These are phyloP conservation scores for Paelopatides confundens DNA, from an alignment of 53 echinoderm and acorn worm genomes.

Conservation along the genomic window DNA sequence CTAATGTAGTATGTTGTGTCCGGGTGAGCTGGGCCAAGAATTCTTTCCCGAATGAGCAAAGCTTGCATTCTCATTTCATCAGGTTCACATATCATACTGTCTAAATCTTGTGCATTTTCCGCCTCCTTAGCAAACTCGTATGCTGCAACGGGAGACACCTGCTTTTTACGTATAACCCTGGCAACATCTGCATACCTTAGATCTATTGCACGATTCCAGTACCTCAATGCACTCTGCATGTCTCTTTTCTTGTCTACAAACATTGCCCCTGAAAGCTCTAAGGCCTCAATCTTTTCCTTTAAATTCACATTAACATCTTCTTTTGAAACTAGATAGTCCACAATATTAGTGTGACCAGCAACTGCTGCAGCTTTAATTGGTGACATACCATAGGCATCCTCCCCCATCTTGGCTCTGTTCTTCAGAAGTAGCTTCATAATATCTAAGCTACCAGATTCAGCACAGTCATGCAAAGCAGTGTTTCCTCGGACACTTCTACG, in stretches of 20 bases:
- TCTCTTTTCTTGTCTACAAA: slow-evolving; percentile 97
- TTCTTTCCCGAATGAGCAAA: slow-evolving; percentile 91
- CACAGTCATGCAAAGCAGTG: slow-evolving; percentile 98
- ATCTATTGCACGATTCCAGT: slow-evolving; percentile 97
- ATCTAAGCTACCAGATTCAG: slow-evolving; percentile 96
- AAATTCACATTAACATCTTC: slow-evolving; percentile 51
- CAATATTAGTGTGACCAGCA: slow-evolving; percentile 92
- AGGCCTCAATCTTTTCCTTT: slow-evolving; percentile 81
- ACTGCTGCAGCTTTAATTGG: slow-evolving; percentile 98
- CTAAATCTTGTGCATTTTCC: slow-evolving; percentile 74
- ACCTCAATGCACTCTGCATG: slow-evolving; percentile 90
- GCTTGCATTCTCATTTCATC: slow-evolving; percentile 99
- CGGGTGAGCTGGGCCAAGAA: slow-evolving; percentile 95
- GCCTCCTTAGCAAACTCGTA: slow-evolving; percentile 90
- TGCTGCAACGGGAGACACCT: slow-evolving; percentile 70
- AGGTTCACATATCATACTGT: slow-evolving; percentile 90
- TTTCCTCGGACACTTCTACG: slow-evolving; percentile 94
- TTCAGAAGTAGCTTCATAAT: slow-evolving; percentile 90
- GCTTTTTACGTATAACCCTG: slow-evolving; percentile 80
- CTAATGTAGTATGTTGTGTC: slow-evolving; percentile 99
- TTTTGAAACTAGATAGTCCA: slow-evolving; percentile 82
- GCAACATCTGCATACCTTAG: slow-evolving; percentile 71
- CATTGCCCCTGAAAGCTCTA: slow-evolving; percentile 91
- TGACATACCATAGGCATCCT: slow-evolving; percentile 91
- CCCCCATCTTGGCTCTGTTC: slow-evolving; percentile 88